Evolutionary conservation across 1,140 invertebrate species (phyloP).

Genomic region (Mactra quadrangularis): DNA sequence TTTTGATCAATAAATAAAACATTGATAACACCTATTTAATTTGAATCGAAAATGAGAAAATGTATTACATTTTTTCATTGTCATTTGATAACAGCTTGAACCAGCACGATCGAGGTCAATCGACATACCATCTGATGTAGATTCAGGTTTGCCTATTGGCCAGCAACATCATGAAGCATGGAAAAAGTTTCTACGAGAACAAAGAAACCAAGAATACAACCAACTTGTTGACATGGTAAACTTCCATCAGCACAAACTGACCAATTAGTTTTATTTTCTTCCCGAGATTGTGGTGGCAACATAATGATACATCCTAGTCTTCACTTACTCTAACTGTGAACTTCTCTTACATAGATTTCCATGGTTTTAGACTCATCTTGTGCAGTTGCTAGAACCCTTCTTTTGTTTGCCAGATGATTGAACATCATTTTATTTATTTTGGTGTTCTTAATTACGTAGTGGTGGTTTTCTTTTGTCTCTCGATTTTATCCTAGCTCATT

Average conservation of each 20-base stretch:
- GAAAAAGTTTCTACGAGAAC: slow-evolving; percentile 47
- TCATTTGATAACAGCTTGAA: slow-evolving; percentile 23
- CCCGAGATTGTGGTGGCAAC: slow-evolving; percentile 1
- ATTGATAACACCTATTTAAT: too few species aligned
- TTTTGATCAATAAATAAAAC: too few species aligned
- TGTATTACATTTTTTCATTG: too few species aligned
- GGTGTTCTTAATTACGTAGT: too few species aligned
- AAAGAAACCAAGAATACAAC: slow-evolving; percentile 61
- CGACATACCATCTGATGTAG: slow-evolving; percentile 30
- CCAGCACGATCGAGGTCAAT: slow-evolving; percentile 30
- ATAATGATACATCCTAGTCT: neutral
- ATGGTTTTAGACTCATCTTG: too few species aligned
- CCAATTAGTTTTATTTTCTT: neutral
- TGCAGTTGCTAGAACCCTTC: neutral
- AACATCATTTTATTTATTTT: too few species aligned
- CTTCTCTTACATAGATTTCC: too few species aligned
- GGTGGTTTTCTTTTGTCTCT: too few species aligned
- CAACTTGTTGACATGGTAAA: slow-evolving; percentile 53
- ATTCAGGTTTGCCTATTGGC: slow-evolving; percentile 55
- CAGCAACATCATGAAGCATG: slow-evolving; percentile 56
- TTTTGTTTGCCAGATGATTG: neutral
- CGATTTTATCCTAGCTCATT: too few species aligned
- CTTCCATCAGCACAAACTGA: neutral
- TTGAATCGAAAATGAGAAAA: too few species aligned
- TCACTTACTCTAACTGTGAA: too few species aligned